Percentiles rank a stretch among this genome's conserved stretches.
These are phyloP conservation scores for Mesocentrotus franciscanus DNA, from an alignment of 53 echinoderm and acorn worm species.

Conservation along the genomic window DNA sequence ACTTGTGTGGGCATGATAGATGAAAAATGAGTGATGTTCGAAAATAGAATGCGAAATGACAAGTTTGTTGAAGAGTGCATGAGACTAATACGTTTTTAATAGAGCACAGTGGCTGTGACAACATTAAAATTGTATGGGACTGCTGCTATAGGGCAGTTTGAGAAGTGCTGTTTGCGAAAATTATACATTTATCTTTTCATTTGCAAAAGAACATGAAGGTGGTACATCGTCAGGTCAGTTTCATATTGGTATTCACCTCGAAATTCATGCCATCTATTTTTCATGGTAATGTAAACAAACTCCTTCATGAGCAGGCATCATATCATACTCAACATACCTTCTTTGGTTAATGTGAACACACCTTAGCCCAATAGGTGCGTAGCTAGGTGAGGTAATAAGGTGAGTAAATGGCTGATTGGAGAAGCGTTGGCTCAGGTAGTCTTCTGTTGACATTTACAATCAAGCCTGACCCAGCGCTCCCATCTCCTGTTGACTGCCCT, in stretches of 20 bases:
- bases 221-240: not conserved
- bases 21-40: not conserved
- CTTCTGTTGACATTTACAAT: conserved; percentile 60
- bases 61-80: not conserved
- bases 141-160: not conserved
- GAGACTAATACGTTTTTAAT: not conserved
- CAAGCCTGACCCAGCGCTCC: conserved; percentile 38
- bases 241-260: not conserved
- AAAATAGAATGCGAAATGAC: not conserved
- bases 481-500: conserved; percentile 54
- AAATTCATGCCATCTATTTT: not conserved
- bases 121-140: not conserved
- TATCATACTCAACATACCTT: not conserved
- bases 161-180: not conserved
- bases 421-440: conserved; percentile 42
- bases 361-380: not conserved
- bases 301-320: not conserved
- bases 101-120: not conserved
- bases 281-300: not conserved
- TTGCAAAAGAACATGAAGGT: not conserved
- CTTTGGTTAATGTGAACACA: conserved; percentile 8
- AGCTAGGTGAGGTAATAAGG: conserved; percentile 57
- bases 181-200: not conserved
- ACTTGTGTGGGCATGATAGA: not conserved
- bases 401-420: conserved; percentile 52